Base-by-base conservation (phyloP, 2,797 vertebrate species). In the Catharus ustulatus region DNA sequence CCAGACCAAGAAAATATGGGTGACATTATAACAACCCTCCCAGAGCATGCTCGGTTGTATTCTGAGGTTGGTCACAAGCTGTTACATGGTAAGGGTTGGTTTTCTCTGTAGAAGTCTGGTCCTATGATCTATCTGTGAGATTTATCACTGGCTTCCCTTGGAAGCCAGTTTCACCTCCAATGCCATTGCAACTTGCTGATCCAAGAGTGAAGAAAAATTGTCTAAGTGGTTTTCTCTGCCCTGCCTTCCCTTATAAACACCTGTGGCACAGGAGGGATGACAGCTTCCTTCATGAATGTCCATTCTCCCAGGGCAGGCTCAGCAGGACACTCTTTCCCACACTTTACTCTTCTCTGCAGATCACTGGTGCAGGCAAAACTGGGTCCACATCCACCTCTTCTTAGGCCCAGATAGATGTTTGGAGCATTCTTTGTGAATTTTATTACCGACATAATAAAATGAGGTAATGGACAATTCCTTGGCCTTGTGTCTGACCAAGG, bases 31-130 rank as follows among this genome's bases (percentile, higher is more conserved):
- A 40, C 26, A 85, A 6, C 51, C 9, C 59, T 72, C 43, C 29
- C 48, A 29, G 29, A 43, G 26, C 34, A 62, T 0, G 0, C 16
- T 59, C 42, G 43, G 1, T 17, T 66, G 8, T 51, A 21, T n/a
- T 7, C 17, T 30, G 21, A 46, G 15, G 27, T 30, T 88, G 55
- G 32, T 94, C 81, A 82, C 57, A 87, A 74, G 63, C 22, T 91
- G 43, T 40, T 78, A 23, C 0, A 26, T 6, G 9, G 10, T 30
- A 46, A 69, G 67, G 40, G 43, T 34, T 2, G 15, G 3, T 84
- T 92, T 89, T 73, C 42, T 61, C 3, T 8, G 24, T 40, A 66
- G 34, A 62, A 76, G 11, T 73, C 32, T 52, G 34, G 17, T 66
- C 69, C 26, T 61, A 15, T 0, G 0, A 64, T 58, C 57, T 59